Evolutionary conservation across 2,888 invertebrate species (phyloP).

Genomic region (Andrena bicolor): DNA sequence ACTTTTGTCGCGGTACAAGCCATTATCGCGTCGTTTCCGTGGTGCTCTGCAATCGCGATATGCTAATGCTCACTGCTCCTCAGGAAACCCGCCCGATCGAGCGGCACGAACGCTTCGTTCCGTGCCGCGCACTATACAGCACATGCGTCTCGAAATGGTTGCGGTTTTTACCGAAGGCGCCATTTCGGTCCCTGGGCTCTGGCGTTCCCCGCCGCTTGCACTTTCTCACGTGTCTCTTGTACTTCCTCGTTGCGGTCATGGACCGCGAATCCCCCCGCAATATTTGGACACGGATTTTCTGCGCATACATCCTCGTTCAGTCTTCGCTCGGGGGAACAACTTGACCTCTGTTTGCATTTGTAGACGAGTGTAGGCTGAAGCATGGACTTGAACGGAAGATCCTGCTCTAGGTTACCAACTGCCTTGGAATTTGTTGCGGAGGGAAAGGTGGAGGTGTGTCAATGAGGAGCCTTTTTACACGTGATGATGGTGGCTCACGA

Average conservation of each 20-base stretch:
- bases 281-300: slow-evolving; percentile 27
- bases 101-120: slow-evolving; percentile 30
- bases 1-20: slow-evolving; percentile 51
- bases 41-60: slow-evolving; percentile 56
- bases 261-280: slow-evolving; percentile 25
- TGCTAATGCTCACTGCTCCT: slow-evolving; percentile 58
- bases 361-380: not conserved
- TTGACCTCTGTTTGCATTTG: not conserved
- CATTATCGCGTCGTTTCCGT: slow-evolving; percentile 48
- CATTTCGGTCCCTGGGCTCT: slow-evolving; percentile 53
- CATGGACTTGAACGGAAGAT: not conserved
- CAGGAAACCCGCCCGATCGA: slow-evolving; percentile 39
- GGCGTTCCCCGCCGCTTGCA: not conserved
- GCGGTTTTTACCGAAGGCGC: slow-evolving; percentile 49
- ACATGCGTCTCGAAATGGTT: slow-evolving; percentile 30
- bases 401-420: not conserved
- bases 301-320: slow-evolving; percentile 3
- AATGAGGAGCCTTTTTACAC: no score
- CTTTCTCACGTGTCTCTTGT: slow-evolving; percentile 62
- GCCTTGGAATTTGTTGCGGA: no score
- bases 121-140: not conserved
- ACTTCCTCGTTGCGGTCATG: slow-evolving; percentile 67
- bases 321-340: not conserved
- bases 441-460: no score
- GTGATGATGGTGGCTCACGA: no score